Percentiles rank a stretch among this genome's conserved stretches.
These are phyloP conservation scores for Rhagophthalmus giganteus DNA, from an alignment of 2,888 invertebrate genomes.

Conservation along the genomic window DNA sequence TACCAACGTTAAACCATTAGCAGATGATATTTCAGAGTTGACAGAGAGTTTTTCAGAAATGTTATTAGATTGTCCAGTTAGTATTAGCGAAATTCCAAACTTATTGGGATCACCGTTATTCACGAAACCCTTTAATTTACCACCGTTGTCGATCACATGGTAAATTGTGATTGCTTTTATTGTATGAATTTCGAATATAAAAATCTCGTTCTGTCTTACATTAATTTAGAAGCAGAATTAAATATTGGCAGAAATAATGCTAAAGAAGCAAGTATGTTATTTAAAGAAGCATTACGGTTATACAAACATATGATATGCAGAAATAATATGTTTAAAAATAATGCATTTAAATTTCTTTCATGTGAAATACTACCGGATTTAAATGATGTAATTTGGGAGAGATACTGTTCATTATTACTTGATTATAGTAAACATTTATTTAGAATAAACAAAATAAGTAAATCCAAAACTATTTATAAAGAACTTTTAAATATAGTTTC, in stretches of 20 bases:
- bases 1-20: background rate
- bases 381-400: conserved; percentile 29
- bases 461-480: conserved; percentile 35
- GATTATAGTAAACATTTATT: conserved; percentile 37
- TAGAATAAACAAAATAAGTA: conserved; percentile 19
- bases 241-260: conserved; percentile 33
- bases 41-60: conserved; percentile 24
- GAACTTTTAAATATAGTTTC: conserved; percentile 33
- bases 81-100: conserved; percentile 9
- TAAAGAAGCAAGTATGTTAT: conserved; percentile 31
- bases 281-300: conserved; percentile 33
- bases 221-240: conserved; percentile 38
- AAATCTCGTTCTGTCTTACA: conserved; percentile 35
- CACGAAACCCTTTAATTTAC: conserved; percentile 35
- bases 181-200: conserved; percentile 43
- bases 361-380: conserved; percentile 27
- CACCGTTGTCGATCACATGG: conserved; percentile 37
- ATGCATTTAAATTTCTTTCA: conserved; percentile 19
- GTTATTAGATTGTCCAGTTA: conserved; percentile 23
- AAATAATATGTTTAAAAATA: conserved; percentile 19
- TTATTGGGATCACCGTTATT: conserved; percentile 38
- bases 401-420: conserved; percentile 35
- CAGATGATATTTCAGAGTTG: conserved; percentile 3
- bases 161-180: conserved; percentile 40
- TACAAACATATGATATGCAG: conserved; percentile 31